Evolutionary conservation across 1,140 invertebrate genomes (phyloP).

Genomic region (Medauroidea extradentata): DNA sequence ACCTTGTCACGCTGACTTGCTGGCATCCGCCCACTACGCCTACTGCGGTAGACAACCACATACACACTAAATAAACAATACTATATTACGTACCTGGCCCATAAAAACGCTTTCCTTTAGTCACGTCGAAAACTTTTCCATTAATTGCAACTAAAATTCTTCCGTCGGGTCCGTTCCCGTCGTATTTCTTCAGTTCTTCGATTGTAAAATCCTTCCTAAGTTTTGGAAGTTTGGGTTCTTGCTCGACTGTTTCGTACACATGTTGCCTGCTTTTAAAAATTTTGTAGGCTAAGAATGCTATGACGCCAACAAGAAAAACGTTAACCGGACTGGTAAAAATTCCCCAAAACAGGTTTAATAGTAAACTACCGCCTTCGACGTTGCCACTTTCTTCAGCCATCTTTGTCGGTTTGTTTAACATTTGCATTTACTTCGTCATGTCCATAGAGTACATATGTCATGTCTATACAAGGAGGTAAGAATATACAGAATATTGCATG

Average conservation of each 20-base stretch:
- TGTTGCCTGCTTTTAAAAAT: constrained; percentile 64
- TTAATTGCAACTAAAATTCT: constrained; percentile 90
- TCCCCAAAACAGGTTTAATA: constrained; percentile 53
- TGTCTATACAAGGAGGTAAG: too few relatives aligned
- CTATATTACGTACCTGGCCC: constrained; percentile 72
- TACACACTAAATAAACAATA: too few relatives aligned
- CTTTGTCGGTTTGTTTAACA: constrained; percentile 6
- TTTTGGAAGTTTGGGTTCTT: constrained; percentile 65
- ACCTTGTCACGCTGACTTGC: too few relatives aligned
- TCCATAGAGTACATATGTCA: too few relatives aligned
- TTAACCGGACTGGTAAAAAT: constrained; percentile 75
- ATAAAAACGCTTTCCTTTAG: constrained; percentile 83
- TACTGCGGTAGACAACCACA: too few relatives aligned
- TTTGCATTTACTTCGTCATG: constrained; percentile 13
- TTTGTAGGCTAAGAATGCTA: constrained; percentile 81
- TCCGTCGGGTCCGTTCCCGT: constrained; percentile 75
- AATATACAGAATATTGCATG: too few relatives aligned
- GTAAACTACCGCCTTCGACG: not conserved
- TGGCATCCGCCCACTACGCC: too few relatives aligned
- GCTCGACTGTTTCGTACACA: constrained; percentile 47
- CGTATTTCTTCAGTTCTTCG: constrained; percentile 80
- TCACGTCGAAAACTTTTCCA: constrained; percentile 94
- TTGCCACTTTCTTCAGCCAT: constrained; percentile 10
- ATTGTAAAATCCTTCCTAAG: constrained; percentile 89
- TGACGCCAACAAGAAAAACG: constrained; percentile 67